Base-by-base conservation (phyloP, 1,140 invertebrate genomes). In the Tribolium madens region DNA sequence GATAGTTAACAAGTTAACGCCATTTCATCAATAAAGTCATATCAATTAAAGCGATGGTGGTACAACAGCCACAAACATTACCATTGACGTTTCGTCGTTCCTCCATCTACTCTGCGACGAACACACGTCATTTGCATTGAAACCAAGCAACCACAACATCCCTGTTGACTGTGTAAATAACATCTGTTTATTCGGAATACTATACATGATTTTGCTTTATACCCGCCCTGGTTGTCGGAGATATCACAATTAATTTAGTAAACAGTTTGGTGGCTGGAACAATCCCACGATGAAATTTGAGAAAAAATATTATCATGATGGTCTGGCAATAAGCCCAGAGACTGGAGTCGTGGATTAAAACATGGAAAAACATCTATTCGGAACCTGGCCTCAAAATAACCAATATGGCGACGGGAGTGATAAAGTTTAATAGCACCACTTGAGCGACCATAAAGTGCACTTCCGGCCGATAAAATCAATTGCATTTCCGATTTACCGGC, bases 381-480 rank as follows among this genome's bases (percentile, higher is more conserved):
- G 6, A 10, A 26, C 5, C 53, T 13, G 18, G 17, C 21, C 6
- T 26, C 21, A 60, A 60, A 60, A 60, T 60, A 64, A 64, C 26
- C 57, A 33, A 64, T 13, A 64, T 64, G 57, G 57, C n/a, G 17
- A 2, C 53, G 1, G 57, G n/a, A 64, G 57, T 13, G 46, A 78
- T 80, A 78, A 80, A 80, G 9, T 80, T 76, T 76, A 78, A 78
- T 64, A 21, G 71, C 74, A 26, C 60, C 69, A 73, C 57, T 75
- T 77, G 46, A 77, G 69, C 75, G 52, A 21, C 52, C 69, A 76
- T 80, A 77, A 81, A 81, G 64, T 77, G 72, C 73, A 79, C 71
- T 81, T 79, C 75, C 69, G 46, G 42, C 73, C 78, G 78, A 79
- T 78, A 81, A 78, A 81, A 77, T 79, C 78, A 81, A 81, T 81